A percentile compares a stretch with the other conserved stretches of the same genome.
Conservation (phyloP, 2,113 vertebrate species). For the Syngnathus typhle region DNA sequence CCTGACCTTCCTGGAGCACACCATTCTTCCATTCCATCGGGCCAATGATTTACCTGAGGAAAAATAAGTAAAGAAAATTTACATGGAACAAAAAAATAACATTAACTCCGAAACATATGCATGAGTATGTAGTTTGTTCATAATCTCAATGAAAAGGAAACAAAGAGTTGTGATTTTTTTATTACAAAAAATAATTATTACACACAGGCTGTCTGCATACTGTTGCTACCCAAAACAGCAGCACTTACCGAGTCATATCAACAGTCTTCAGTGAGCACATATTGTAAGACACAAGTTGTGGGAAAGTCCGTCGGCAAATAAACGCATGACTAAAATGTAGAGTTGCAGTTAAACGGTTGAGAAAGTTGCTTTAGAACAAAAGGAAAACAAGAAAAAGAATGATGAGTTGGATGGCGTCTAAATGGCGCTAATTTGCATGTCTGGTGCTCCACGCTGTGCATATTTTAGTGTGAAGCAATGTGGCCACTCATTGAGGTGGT, state of each 20-base stretch:
- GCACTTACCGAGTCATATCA: neutral
- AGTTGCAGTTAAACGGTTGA: neutral
- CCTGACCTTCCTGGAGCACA: neutral
- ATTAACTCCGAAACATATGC: neutral
- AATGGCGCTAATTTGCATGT: slow-evolving; percentile 1
- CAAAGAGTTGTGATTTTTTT: no score
- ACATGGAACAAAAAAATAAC: neutral
- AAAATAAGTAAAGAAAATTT: neutral
- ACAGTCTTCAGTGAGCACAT: neutral
- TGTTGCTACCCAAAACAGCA: neutral
- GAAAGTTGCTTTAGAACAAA: neutral
- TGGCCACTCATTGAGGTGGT: slow-evolving; percentile 24
- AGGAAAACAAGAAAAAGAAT: neutral
- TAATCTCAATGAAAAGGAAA: neutral
- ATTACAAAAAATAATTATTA: no score
- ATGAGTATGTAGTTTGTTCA: neutral
- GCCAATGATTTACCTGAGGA: neutral
- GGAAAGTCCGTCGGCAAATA: neutral
- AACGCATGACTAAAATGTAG: neutral
- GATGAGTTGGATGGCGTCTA: neutral
- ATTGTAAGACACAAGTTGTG: no score
- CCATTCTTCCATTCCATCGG: neutral
- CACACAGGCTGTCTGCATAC: neutral
- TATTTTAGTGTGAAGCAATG: slow-evolving; percentile 21
- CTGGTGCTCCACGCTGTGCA: neutral